Evolutionary conservation across 2,888 invertebrate species (phyloP), one percentile per base, ranked within the genome.

Genomic region (Ornithoptera alexandrae): DNA sequence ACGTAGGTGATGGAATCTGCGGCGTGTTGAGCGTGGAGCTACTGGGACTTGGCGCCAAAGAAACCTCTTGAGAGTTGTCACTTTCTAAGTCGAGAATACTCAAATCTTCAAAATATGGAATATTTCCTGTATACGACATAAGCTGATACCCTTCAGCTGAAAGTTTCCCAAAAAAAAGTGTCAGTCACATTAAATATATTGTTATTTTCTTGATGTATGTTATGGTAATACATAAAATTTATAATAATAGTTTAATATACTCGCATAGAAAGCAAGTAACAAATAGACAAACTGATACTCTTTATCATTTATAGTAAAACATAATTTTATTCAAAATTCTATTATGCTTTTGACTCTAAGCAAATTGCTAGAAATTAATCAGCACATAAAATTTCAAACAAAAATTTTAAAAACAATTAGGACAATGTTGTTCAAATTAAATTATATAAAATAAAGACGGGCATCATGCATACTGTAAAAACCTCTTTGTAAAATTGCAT

Each of bases 131-230:
- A 89, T 93, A 93, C 84, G 93, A 93, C 75, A 93, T 93, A 83
- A 93, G 86, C 88, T 93, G 92, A 90, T 90, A 92, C 83, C 86
- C 89, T 84, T 93, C 93, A 88, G 89, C 91, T 92, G 92, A 92
- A 92, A 92, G 77, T 79, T 75, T 77, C 77, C 78, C 76, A 78
- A 79, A 75, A 76, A 77, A 78, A 79, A 75, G 76, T 70, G 71
- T 70, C 59, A 66, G 72, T 64, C 18, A 64, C 53, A 61, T 67
- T 62, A 17, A 53, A 62, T n/a, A 64, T 20, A 15, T 64, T 57
- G 30, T 62, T 22, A 2, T 22, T 60, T n/a, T 62, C 42, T 22
- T 62, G 36, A 30, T 61, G 20, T 3, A 62, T 46, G 15, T 18
- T 20, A 59, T 61, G 36, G 15, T 10, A 46, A 66, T 50, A 36